Conservation (phyloP, 1,140 invertebrate genomes). For the Ostrea edulis region DNA sequence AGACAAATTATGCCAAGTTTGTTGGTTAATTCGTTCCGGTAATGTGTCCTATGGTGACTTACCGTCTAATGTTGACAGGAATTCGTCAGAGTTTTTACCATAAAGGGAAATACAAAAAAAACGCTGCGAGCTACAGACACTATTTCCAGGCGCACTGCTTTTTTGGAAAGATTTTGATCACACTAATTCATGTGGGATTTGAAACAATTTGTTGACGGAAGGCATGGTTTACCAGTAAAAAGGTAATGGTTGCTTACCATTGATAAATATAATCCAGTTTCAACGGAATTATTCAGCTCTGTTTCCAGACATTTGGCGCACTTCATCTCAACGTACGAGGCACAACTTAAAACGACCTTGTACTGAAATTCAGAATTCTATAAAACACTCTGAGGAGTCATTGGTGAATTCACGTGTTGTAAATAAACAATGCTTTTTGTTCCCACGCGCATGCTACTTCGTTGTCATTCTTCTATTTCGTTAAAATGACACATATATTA, state of each 20-base stretch:
- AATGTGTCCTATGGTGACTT: neutral
- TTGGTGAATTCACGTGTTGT: too few species aligned
- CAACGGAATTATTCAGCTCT: neutral
- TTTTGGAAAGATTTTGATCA: neutral
- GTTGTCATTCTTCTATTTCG: too few species aligned
- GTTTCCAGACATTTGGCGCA: neutral
- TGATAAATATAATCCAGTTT: neutral
- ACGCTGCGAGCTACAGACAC: neutral
- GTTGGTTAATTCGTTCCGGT: conserved; percentile 1
- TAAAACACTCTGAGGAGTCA: too few species aligned
- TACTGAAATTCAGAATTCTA: neutral
- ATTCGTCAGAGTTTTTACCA: neutral
- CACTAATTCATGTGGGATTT: neutral
- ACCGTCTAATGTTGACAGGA: neutral
- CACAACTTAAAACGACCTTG: neutral
- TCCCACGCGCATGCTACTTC: too few species aligned
- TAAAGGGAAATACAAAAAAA: neutral
- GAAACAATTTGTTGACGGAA: neutral
- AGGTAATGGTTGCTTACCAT: neutral
- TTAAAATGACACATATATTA: too few species aligned
- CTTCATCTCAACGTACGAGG: neutral
- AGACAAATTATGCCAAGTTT: neutral
- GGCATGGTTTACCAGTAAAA: neutral
- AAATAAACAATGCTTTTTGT: too few species aligned
- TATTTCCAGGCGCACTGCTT: neutral